Conservation (phyloP, 2,888 invertebrate genomes). For the Blera fallax region DNA sequence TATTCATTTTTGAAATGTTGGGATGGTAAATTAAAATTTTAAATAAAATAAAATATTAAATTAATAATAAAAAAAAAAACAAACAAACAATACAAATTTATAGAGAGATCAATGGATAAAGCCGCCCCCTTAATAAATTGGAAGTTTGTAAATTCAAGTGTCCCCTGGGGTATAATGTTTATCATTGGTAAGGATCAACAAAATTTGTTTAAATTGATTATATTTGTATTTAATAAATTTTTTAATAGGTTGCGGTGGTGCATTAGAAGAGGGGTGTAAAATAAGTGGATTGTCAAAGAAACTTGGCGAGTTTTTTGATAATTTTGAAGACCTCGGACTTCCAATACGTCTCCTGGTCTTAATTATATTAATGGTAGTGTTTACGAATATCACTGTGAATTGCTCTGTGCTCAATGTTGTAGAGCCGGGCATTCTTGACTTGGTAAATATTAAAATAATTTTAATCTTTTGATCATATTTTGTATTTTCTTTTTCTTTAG, state of each 20-base stretch:
- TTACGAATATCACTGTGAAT: constrained; percentile 28
- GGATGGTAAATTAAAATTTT: constrained; percentile 41
- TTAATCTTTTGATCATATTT: too few relatives aligned
- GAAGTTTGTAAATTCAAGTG: constrained; percentile 21
- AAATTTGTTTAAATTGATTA: neutral
- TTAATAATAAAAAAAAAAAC: too few relatives aligned
- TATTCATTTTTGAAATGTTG: constrained; percentile 21
- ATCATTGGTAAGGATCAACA: constrained; percentile 11
- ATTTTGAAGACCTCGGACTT: neutral
- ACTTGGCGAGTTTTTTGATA: neutral
- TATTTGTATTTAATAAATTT: neutral
- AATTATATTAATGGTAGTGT: neutral
- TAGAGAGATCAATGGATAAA: neutral
- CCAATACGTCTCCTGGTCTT: neutral
- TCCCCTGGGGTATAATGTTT: constrained; percentile 44
- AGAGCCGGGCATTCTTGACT: constrained; percentile 25
- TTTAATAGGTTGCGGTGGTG: constrained; percentile 37
- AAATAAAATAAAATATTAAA: neutral
- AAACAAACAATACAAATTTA: too few relatives aligned
- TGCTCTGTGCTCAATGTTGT: neutral
- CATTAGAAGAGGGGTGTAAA: constrained; percentile 13
- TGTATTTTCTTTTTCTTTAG: neutral
- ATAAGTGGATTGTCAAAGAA: constrained; percentile 12
- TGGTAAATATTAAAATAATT: constrained; percentile 22
- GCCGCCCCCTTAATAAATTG: constrained; percentile 29